Evolutionary conservation across 37 sponge, comb jelly and placozoan genomes (phyloP).

Genomic region (Haliclona indistincta): DNA sequence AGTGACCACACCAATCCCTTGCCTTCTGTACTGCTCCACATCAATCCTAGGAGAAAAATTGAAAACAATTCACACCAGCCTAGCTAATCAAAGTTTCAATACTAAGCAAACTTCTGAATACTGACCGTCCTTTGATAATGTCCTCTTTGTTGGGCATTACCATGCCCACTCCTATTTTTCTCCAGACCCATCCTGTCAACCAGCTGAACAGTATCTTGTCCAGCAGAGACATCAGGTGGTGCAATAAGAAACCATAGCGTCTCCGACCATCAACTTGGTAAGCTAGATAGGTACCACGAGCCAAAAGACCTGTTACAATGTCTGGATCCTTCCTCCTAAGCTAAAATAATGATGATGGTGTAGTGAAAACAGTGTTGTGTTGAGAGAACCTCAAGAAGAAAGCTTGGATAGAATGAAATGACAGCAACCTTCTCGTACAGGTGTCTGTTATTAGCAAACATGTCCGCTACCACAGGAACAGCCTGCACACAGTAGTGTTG

Average conservation of each 20-base stretch:
- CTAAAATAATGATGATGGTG: not conserved
- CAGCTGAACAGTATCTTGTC: not conserved
- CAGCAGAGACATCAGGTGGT: not conserved
- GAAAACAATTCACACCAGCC: not conserved
- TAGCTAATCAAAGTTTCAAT: not conserved
- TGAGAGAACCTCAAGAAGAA: conserved; percentile 36
- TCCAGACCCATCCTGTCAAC: not conserved
- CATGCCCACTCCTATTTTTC: not conserved
- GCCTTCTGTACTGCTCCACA: not conserved
- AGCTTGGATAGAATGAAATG: conserved; percentile 50
- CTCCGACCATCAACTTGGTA: not conserved
- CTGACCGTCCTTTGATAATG: conserved; percentile 5
- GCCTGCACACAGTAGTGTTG: conserved; percentile 3
- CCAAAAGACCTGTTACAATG: not conserved
- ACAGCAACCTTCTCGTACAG: conserved; percentile 33
- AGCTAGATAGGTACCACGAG: not conserved
- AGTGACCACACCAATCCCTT: not conserved
- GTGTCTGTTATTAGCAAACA: conserved; percentile 31
- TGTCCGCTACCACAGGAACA: conserved; percentile 9
- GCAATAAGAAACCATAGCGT: not conserved
- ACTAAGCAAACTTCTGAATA: not conserved
- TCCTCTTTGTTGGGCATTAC: conserved; percentile 21
- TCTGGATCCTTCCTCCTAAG: not conserved
- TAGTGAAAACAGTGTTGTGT: not conserved
- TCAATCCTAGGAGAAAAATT: not conserved